Evolutionary conservation across 1,140 invertebrate species (phyloP), one percentile per base, ranked within the genome.

Genomic region (Amyelois transitella): DNA sequence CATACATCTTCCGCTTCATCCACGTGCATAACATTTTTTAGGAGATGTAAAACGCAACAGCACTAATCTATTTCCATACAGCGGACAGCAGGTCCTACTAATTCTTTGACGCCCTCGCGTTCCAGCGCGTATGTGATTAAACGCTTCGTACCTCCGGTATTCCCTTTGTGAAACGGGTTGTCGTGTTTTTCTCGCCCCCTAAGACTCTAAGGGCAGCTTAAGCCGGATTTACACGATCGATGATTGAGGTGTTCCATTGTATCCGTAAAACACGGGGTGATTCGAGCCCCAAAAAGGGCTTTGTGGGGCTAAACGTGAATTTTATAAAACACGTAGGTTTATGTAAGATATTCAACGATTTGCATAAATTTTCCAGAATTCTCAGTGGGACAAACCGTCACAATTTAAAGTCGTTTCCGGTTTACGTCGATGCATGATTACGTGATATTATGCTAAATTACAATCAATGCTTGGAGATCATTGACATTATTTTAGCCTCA

Each of bases 181-280:
- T 69, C 64, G 65, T 72, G 66, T 68, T 64, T 67, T 72, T 43
- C 62, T 51, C 63, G 53, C 58, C 58, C 54, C 61, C 52, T 60
- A 62, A 65, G 66, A 72, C 59, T 55, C 59, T 75, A 64, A 64
- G 68, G 59, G 65, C 55, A 60, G 56, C 69, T 69, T 75, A 78
- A 66, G 72, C 62, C 66, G 62, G 68, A 70, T 73, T 79, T 79
- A 70, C 65, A 66, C 61, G 69, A 73, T 62, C 72, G 68, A 73
- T 75, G 69, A 70, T 70, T 69, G 66, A 53, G 61, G 60, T 67
- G 65, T 66, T 60, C 58, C 55, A 60, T 51, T 57, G 52, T 44
- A 52, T 28, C 7, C 38, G 12, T 18, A 18, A 60, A 52, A 25
- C 43, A 48, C 43, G 21, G 4, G 43, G 18, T 48, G 21, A 48